phyloP scores from a whole-genome alignment of 2,113 vertebrate species.

The Saimiri boliviensis region DNA sequence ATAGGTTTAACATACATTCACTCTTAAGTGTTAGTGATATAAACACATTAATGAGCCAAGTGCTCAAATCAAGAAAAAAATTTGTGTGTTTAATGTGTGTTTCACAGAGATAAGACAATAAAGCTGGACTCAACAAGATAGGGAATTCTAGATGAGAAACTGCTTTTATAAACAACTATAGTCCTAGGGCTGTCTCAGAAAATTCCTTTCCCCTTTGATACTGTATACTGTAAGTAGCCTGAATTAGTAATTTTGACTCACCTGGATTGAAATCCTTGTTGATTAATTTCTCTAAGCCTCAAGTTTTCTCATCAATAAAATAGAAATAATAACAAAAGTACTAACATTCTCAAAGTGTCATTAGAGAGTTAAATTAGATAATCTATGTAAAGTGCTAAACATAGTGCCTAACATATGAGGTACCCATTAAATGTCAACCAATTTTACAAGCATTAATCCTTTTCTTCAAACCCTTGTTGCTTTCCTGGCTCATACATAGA shows the following conservation, averaged over 20 bases:
- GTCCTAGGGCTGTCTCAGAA: not conserved
- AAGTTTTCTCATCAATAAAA: not conserved
- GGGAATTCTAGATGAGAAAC: not conserved
- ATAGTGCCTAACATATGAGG: not conserved
- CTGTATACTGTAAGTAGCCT: not conserved
- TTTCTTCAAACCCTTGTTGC: not conserved
- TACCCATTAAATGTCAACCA: not conserved
- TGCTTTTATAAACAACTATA: not conserved
- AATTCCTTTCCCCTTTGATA: not conserved
- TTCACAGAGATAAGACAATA: not conserved
- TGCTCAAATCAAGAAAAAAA: not conserved
- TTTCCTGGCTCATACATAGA: not conserved
- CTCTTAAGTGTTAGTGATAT: not conserved
- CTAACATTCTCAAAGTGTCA: not conserved
- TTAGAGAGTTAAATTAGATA: not conserved
- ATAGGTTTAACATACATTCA: not conserved
- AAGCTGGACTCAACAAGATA: not conserved
- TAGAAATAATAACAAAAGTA: not conserved
- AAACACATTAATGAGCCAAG: not conserved
- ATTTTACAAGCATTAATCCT: not conserved
- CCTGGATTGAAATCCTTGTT: not conserved
- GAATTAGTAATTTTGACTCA: not conserved
- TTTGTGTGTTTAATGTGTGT: not conserved
- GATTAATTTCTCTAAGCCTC: not conserved
- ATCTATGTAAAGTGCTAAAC: not conserved